Base-by-base conservation (phyloP, 2,113 vertebrate genomes). In the Pollachius pollachius region DNA sequence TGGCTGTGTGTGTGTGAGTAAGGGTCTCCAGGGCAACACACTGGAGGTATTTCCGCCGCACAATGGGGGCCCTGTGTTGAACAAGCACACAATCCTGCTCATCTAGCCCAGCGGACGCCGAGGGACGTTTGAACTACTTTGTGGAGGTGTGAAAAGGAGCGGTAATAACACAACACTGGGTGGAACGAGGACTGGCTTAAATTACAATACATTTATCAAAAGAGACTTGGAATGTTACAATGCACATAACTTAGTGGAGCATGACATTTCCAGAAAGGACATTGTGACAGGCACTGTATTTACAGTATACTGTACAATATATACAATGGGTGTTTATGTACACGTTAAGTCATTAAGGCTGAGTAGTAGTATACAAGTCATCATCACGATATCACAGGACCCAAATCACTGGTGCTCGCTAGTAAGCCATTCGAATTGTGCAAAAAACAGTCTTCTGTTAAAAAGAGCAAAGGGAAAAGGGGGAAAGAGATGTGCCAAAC, bases 211-310 rank as follows among this genome's bases (percentile, higher is more conserved):
- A 78, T 84, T 85, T 86, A 78, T 81, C 66, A 71, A 81, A 75
- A 70, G 41, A 73, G 64, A 75, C 79, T 74, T 86, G 89, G 90
- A 92, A 91, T 92, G 91, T 92, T 87, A 90, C 87, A 90, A 89
- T 81, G 82, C 64, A 86, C 67, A 72, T 87, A 87, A 90, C 87
- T 89, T 87, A 89, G 77, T 77, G 77, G 68, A 78, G 82, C 77
- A 56, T 82, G 71, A 77, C 72, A 77, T 73, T 71, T 69, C 41
- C 56, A 73, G 11, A 48, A 48, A 48, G 77, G 82, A 85, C 57
- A 64, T 59, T 9, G 73, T 57, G 68, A 64, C 65, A 30, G 70
- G 80, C 62, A 4, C 5, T 30, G 59, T 85, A 88, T 90, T 78
- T 87, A 88, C 87, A 89, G 72, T 15, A 0, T 70, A 82, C 62